Percentiles rank a stretch among this genome's conserved stretches.
phyloP scores from a whole-genome alignment of 2,888 invertebrate species.

The Spatulosminthurus flaviceps region DNA sequence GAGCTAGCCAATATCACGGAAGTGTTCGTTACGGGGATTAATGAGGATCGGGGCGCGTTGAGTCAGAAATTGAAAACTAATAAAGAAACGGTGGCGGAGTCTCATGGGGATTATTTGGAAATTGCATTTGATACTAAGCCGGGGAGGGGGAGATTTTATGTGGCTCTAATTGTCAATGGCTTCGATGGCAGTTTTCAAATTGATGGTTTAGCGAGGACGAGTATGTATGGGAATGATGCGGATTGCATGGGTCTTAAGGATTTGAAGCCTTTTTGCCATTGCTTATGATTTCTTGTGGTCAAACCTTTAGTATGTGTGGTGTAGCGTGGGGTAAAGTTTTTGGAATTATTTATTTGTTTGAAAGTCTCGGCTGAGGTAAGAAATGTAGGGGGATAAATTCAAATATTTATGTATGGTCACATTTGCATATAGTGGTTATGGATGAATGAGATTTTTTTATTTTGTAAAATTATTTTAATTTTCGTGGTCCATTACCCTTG shows the following conservation, averaged over 20 bases:
- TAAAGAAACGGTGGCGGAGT: background rate
- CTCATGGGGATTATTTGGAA: background rate
- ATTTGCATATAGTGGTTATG: too few species aligned
- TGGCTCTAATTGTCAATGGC: background rate
- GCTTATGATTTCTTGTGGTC: too few species aligned
- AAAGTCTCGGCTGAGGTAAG: too few species aligned
- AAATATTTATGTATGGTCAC: too few species aligned
- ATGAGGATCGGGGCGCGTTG: background rate
- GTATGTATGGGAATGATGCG: background rate
- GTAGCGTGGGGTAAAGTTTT: too few species aligned
- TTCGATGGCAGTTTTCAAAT: background rate
- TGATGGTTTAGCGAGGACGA: background rate
- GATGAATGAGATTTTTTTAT: too few species aligned
- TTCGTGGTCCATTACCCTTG: too few species aligned
- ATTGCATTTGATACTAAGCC: constrained; percentile 11
- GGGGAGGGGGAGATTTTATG: constrained; percentile 3
- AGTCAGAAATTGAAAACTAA: background rate
- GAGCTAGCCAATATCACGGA: background rate
- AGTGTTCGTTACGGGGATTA: background rate
- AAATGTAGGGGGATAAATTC: too few species aligned
- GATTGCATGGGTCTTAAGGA: background rate
- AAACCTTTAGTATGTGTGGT: too few species aligned
- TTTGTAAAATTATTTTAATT: too few species aligned
- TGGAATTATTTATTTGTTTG: too few species aligned
- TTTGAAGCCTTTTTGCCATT: background rate